Percentiles rank a stretch among this genome's conserved stretches.
Evolutionary conservation across 2,797 vertebrate species (phyloP).

Genomic region (Poecile montanus): DNA sequence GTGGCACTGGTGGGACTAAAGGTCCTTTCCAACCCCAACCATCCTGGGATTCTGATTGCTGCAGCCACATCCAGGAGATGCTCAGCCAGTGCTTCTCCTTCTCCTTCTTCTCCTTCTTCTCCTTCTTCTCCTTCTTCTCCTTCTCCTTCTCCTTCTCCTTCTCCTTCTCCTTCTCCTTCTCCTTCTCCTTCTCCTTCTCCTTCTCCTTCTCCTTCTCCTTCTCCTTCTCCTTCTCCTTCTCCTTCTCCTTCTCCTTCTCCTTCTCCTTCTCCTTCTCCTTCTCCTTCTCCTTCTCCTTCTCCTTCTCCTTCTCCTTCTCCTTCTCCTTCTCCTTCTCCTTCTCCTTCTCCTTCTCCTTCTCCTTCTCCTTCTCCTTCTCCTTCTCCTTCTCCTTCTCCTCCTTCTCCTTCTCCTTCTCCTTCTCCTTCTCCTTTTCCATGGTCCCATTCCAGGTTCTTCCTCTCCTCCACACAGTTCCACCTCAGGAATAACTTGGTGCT

Average conservation of each 20-base stretch:
- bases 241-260: too few relatives aligned
- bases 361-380: background rate
- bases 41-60: background rate
- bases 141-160: background rate
- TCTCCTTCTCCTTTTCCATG: rapidly evolving
- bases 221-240: background rate
- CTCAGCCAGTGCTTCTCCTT: background rate
- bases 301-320: background rate
- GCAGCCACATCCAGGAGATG: background rate
- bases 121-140: too few relatives aligned
- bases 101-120: background rate
- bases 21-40: background rate
- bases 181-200: background rate
- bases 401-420: background rate
- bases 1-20: background rate
- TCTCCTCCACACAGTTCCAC: background rate
- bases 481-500: background rate
- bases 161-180: background rate
- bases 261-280: background rate
- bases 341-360: background rate
- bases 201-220: background rate
- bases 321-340: too few relatives aligned
- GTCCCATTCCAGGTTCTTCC: background rate
- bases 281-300: background rate
- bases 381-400: background rate